Evolutionary conservation across 2,888 invertebrate genomes (phyloP).

Genomic region (Caenorhabditis plicata): DNA sequence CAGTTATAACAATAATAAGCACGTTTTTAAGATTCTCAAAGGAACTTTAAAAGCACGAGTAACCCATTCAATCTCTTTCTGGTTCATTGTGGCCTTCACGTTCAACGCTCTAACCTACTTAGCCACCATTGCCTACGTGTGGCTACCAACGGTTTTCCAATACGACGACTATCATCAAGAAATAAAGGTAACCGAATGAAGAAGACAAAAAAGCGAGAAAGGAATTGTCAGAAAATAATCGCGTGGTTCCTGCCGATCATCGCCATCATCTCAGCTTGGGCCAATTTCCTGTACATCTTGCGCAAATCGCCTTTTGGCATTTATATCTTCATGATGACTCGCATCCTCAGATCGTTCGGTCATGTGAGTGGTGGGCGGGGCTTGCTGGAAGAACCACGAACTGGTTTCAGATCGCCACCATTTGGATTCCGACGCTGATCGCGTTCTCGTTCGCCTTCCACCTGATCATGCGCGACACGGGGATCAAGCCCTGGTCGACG

Average conservation of each 20-base stretch:
- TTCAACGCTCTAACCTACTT: slow-evolving; percentile 58
- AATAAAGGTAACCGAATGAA: slow-evolving; percentile 36
- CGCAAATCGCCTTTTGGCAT: slow-evolving; percentile 60
- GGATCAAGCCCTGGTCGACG: slow-evolving; percentile 59
- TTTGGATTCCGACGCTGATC: slow-evolving; percentile 63
- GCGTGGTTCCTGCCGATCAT: slow-evolving; percentile 63
- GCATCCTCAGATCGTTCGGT: slow-evolving; percentile 56
- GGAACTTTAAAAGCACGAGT: slow-evolving; percentile 51
- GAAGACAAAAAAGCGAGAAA: neutral
- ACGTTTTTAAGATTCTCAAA: slow-evolving; percentile 51
- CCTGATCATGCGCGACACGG: slow-evolving; percentile 59
- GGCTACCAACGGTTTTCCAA: slow-evolving; percentile 56
- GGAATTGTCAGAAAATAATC: slow-evolving; percentile 37
- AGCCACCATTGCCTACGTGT: slow-evolving; percentile 56
- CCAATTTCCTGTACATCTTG: slow-evolving; percentile 51
- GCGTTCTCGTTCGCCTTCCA: slow-evolving; percentile 63
- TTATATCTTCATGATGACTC: slow-evolving; percentile 64
- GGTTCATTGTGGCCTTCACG: slow-evolving; percentile 55
- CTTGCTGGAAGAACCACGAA: neutral
- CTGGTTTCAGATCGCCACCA: slow-evolving; percentile 55
- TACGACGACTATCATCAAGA: slow-evolving; percentile 60
- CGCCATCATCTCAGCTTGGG: slow-evolving; percentile 62
- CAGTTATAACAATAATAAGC: too few relatives aligned
- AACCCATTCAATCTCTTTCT: slow-evolving; percentile 37
- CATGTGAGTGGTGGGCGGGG: slow-evolving; percentile 34